phyloP scores from a whole-genome alignment of 2,797 vertebrate genomes.

The Megalops cyprinoides region DNA sequence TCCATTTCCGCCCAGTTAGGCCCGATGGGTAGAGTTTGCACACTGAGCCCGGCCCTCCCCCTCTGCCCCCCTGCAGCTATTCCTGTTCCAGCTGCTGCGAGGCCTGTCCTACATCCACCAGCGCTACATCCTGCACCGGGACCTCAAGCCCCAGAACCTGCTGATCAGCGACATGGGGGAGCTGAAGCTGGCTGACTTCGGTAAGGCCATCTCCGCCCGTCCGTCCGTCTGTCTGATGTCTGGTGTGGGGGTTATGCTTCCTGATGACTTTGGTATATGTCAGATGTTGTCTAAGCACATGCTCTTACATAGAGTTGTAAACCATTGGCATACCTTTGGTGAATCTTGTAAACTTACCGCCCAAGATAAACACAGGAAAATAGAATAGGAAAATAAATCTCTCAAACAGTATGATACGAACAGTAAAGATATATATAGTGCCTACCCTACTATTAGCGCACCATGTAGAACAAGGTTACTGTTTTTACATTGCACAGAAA shows the following conservation, averaged over 20 bases:
- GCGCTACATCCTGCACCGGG: slow-evolving; percentile 95
- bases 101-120: slow-evolving; percentile 97
- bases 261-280: not conserved
- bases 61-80: slow-evolving; percentile 76
- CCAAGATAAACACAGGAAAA: not conserved
- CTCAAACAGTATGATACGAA: not conserved
- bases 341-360: not conserved
- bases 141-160: slow-evolving; percentile 98
- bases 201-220: slow-evolving; percentile 64
- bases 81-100: slow-evolving; percentile 95
- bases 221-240: not conserved
- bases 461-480: not conserved
- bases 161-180: slow-evolving; percentile 96
- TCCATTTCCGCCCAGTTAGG: too few species aligned
- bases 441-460: not conserved
- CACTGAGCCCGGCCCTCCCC: not conserved
- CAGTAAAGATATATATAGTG: not conserved
- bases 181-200: slow-evolving; percentile 97
- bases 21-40: not conserved
- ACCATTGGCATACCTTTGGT: not conserved
- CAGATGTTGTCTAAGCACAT: not conserved
- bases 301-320: not conserved
- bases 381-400: not conserved
- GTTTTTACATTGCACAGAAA: too few species aligned
- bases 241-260: not conserved